These are phyloP conservation scores for Enoplolaimus lenunculus DNA, from an alignment of 2,888 invertebrate genomes.

Conservation along the genomic window DNA sequence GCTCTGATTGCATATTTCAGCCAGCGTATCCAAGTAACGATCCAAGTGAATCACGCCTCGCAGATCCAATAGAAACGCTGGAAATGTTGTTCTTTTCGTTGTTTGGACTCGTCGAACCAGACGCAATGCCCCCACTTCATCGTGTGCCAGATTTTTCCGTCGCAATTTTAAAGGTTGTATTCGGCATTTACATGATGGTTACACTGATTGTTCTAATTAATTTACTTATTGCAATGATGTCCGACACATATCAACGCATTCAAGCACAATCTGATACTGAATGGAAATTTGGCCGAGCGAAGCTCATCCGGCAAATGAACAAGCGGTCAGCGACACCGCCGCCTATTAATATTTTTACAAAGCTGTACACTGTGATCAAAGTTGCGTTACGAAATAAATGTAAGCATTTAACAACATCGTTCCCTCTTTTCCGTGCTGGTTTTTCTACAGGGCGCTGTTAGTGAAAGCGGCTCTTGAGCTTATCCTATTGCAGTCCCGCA, in stretches of 20 bases:
- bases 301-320: slow-evolving; percentile 95
- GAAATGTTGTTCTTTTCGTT: slow-evolving; percentile 95
- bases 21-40: slow-evolving; percentile 10
- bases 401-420: too few relatives aligned
- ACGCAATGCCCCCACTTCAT: slow-evolving; percentile 48
- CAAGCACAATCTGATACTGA: slow-evolving; percentile 99
- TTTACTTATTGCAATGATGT: slow-evolving; percentile 99
- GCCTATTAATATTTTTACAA: slow-evolving; percentile 87
- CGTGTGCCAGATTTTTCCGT: slow-evolving; percentile 39
- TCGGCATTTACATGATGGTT: slow-evolving; percentile 93
- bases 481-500: too few relatives aligned
- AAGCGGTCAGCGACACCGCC: slow-evolving; percentile 89
- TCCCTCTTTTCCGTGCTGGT: too few relatives aligned
- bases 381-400: slow-evolving; percentile 37
- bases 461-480: too few relatives aligned
- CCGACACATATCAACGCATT: slow-evolving; percentile 96
- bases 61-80: slow-evolving; percentile 57
- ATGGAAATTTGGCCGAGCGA: slow-evolving; percentile 98
- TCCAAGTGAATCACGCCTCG: slow-evolving; percentile 27
- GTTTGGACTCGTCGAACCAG: slow-evolving; percentile 70
- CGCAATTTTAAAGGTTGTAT: slow-evolving; percentile 51
- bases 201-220: slow-evolving; percentile 94
- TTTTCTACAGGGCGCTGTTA: too few relatives aligned
- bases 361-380: slow-evolving; percentile 40
- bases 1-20: too few relatives aligned